A percentile compares a stretch with the other conserved stretches of the same genome.
Evolutionary conservation across 2,888 invertebrate genomes (phyloP).

Genomic region (Drosophila borborema): DNA sequence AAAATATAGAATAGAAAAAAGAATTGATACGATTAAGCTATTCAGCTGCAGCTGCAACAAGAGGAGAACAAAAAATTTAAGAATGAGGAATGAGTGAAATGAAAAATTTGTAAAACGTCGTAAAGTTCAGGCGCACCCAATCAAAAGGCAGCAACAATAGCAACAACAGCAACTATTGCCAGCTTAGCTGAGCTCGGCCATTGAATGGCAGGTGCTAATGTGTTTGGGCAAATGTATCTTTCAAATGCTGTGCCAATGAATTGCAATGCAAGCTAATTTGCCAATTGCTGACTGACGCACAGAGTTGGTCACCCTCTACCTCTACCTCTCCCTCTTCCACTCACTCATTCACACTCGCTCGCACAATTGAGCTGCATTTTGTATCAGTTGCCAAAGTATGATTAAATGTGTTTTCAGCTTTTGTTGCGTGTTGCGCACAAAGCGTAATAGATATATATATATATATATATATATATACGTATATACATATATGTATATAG

Average conservation of each 20-base stretch:
- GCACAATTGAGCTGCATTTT: conserved; percentile 50
- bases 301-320: neutral
- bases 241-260: conserved; percentile 65
- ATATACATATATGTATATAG: no score
- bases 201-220: conserved; percentile 77
- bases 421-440: conserved; percentile 65
- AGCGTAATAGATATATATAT: conserved; percentile 21
- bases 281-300: conserved; percentile 56
- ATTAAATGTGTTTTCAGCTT: conserved; percentile 77
- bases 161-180: neutral
- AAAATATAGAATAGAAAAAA: neutral
- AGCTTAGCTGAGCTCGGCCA: conserved; percentile 37
- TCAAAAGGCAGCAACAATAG: conserved; percentile 45
- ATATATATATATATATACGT: no score
- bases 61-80: no score
- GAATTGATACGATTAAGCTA: conserved; percentile 77
- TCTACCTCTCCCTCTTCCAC: neutral
- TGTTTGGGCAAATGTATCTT: conserved; percentile 68
- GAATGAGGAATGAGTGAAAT: neutral
- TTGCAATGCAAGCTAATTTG: conserved; percentile 80
- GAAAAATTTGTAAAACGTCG: conserved; percentile 44
- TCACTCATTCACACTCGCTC: neutral
- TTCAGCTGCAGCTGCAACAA: conserved; percentile 42
- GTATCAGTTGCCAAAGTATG: conserved; percentile 73
- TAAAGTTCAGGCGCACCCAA: conserved; percentile 59